Evolutionary conservation across 2,888 invertebrate genomes (phyloP).

Genomic region (Drosophila basisetae): DNA sequence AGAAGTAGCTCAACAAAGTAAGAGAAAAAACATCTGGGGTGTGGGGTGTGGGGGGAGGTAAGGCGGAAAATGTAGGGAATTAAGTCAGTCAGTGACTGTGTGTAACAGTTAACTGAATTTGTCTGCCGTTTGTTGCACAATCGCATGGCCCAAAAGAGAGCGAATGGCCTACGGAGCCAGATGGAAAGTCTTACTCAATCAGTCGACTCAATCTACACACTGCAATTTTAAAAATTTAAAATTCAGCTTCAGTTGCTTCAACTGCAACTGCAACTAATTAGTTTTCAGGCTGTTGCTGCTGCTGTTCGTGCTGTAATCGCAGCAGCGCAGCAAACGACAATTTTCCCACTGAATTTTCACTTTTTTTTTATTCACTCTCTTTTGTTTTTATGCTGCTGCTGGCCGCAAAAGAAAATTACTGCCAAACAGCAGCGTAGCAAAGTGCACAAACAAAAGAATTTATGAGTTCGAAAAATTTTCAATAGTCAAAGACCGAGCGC

Average conservation of each 20-base stretch:
- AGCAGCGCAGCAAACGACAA: conserved; percentile 64
- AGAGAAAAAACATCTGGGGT: background rate
- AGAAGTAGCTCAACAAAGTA: conserved; percentile 12
- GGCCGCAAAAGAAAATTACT: conserved; percentile 61
- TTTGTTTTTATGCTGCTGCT: conserved; percentile 29
- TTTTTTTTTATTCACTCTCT: conserved; percentile 54
- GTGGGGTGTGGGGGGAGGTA: background rate
- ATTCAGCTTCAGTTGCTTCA: conserved; percentile 63
- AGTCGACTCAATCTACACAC: conserved; percentile 35
- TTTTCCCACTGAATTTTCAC: conserved; percentile 79
- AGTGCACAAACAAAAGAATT: conserved; percentile 68
- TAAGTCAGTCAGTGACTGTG: conserved; percentile 77
- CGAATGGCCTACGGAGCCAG: conserved; percentile 21
- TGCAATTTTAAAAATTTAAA: conserved; percentile 47
- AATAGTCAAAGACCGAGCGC: conserved; percentile 23
- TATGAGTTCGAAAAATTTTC: conserved; percentile 72
- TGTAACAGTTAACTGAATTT: conserved; percentile 80
- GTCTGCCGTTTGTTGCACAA: conserved; percentile 70
- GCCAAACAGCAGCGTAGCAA: conserved; percentile 42
- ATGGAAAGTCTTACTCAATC: conserved; percentile 68
- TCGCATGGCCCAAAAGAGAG: conserved; percentile 41
- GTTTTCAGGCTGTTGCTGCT: conserved; percentile 57
- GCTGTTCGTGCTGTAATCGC: conserved; percentile 61
- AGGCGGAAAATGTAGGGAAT: conserved; percentile 72
- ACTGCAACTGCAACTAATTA: conserved; percentile 77